These are phyloP conservation scores for Dasyornis broadbenti DNA, from an alignment of 2,113 vertebrate species.

Conservation along the genomic window DNA sequence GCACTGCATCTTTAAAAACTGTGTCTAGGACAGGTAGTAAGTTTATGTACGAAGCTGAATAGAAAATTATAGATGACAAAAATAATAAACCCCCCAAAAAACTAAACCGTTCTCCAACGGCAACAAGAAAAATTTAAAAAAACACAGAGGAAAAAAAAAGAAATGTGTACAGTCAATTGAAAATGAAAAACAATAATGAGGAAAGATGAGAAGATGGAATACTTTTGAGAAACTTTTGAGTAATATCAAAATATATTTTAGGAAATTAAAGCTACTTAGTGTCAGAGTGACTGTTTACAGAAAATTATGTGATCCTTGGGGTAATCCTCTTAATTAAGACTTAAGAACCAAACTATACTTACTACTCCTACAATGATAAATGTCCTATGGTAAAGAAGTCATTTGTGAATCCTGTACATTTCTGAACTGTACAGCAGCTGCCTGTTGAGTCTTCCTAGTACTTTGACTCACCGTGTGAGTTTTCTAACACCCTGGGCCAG, in stretches of 20 bases:
- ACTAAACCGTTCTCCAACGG: background rate
- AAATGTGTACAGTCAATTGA: background rate
- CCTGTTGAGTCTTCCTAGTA: background rate
- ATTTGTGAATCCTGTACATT: background rate
- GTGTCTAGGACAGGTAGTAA: background rate
- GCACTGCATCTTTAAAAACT: background rate
- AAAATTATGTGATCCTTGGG: fast-evolving
- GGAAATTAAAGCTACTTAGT: background rate
- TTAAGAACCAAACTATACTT: background rate
- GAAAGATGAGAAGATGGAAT: background rate
- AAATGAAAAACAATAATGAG: background rate
- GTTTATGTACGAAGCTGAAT: background rate
- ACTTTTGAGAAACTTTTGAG: background rate
- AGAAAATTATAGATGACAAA: background rate
- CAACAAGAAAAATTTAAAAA: background rate
- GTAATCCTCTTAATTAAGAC: background rate
- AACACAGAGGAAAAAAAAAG: background rate
- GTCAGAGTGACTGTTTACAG: background rate
- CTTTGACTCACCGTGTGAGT: background rate
- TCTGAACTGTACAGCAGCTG: background rate
- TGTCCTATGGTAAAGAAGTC: background rate
- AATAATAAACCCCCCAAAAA: background rate
- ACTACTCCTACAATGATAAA: background rate
- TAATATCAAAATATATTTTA: background rate
- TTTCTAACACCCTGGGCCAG: background rate